Base-by-base conservation (phyloP, 2,113 vertebrate genomes). In the Ciconia boyciana region DNA sequence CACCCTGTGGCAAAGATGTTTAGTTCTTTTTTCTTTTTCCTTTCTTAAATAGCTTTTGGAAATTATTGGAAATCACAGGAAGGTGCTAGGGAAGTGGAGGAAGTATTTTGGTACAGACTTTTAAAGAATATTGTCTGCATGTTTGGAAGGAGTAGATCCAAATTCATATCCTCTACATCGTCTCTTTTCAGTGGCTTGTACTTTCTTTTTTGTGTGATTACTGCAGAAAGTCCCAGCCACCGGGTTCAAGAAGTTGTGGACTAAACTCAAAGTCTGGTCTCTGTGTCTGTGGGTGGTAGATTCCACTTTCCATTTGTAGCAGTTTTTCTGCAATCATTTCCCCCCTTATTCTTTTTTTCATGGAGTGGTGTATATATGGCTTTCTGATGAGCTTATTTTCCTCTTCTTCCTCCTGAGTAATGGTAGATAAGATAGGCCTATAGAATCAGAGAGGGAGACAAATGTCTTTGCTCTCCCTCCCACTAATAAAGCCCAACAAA, bases 1-100 rank as follows among this genome's bases (percentile, higher is more conserved):
- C 21, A 62, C 6, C 25, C 10, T 2, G 0, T 69, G 13, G 15
- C 13, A 88, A 58, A 69, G 70, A 41, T 17, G 0, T 71, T 89
- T 48, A 29, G 11, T 7, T 44, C 3, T 36, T 60, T 84, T 78
- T 49, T 28, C 2, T 48, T 65, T 48, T 43, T 71, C 26, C 39
- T 39, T 79, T 87, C 7, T 72, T 51, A 44, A 74, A 26, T 43
- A 84, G 2, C 19, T 78, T 85, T 66, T 75, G 9, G 13, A 54
- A 72, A 48, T 65, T 41, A 16, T 28, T 64, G 22, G 19, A 74
- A 60, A 39, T 57, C 34, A 57, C 11, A 70, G 13, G 13, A 83
- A 66, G 7, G 15, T 58, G 8, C 17, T 26, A 41, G 19, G 13
- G 22, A 71, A 75, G 10, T 26, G 6, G 81, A 83, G 19, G 18